These are phyloP conservation scores for Cephus nigrinus DNA, from an alignment of 2,888 invertebrate genomes.

Conservation along the genomic window DNA sequence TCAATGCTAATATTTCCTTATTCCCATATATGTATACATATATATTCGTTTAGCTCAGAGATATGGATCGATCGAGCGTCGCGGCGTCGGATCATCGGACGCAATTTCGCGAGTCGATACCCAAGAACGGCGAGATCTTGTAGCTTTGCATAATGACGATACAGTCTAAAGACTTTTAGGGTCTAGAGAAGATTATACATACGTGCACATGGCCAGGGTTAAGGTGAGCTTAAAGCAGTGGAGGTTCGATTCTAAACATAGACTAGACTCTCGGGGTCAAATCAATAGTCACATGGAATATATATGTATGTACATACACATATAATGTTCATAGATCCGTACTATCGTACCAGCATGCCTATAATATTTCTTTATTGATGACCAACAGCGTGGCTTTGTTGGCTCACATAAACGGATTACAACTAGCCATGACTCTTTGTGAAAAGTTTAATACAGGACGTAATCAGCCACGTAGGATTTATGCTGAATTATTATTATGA, in stretches of 20 bases:
- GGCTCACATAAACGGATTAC: neutral
- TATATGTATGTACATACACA: slow-evolving; percentile 20
- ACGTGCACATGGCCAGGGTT: slow-evolving; percentile 30
- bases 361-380: neutral
- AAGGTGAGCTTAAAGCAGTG: slow-evolving; percentile 41
- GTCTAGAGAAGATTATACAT: neutral
- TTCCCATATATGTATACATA: slow-evolving; percentile 14
- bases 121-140: neutral
- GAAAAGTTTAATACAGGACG: neutral
- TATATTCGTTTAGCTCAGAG: slow-evolving; percentile 20
- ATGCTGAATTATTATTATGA: neutral
- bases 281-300: slow-evolving; percentile 48
- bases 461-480: neutral
- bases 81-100: neutral
- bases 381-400: neutral
- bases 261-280: slow-evolving; percentile 43
- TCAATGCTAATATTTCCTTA: neutral
- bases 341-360: slow-evolving; percentile 20
- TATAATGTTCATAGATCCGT: slow-evolving; percentile 29
- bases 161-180: neutral
- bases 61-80: too few relatives aligned
- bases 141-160: neutral
- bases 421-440: neutral
- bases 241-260: slow-evolving; percentile 53
- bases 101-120: neutral